Percentiles rank a stretch among this genome's conserved stretches.
Evolutionary conservation across 2,797 vertebrate genomes (phyloP).

Genomic region (Glyptemys insculpta): DNA sequence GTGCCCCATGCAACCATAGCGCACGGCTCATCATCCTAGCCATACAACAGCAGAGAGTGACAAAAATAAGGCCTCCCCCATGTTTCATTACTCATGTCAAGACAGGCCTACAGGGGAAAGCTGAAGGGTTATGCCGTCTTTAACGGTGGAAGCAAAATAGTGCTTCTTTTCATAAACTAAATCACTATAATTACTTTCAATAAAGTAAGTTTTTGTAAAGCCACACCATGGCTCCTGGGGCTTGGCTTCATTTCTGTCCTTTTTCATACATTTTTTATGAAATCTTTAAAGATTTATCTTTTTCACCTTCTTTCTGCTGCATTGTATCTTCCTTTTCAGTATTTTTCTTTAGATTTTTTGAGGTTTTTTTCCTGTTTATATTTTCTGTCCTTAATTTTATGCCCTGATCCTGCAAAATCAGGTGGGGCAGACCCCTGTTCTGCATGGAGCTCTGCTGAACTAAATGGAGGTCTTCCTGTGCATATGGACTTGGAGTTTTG

Average conservation of each 20-base stretch:
- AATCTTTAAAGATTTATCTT: background rate
- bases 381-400: background rate
- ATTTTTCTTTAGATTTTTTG: background rate
- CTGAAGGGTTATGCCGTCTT: background rate
- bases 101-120: accelerated
- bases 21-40: accelerated
- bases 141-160: background rate
- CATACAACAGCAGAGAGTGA: accelerated
- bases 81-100: background rate
- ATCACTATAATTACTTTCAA: background rate
- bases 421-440: background rate
- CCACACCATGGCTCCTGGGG: background rate
- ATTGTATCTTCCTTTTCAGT: background rate
- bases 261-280: background rate
- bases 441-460: background rate
- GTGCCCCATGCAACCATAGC: background rate
- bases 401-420: background rate
- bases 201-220: background rate
- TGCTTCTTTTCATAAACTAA: accelerated
- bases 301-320: accelerated
- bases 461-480: accelerated
- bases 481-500: background rate
- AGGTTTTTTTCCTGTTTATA: accelerated
- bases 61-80: accelerated
- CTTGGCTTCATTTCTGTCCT: background rate